phyloP scores from a whole-genome alignment of 2,113 vertebrate genomes.

The Neodontobutis hainanensis region DNA sequence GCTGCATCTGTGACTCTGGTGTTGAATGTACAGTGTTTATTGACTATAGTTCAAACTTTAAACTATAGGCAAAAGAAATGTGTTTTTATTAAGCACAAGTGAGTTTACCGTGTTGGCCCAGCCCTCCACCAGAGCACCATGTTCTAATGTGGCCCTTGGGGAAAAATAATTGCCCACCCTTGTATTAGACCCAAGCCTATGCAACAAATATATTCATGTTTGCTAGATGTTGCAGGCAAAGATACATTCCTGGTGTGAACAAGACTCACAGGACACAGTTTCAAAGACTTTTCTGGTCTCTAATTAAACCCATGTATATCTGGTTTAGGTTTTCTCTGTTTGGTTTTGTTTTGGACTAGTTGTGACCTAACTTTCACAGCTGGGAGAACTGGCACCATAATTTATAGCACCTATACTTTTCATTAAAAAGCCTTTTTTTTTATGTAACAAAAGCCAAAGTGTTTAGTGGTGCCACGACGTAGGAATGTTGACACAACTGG shows the following conservation, averaged over 20 bases:
- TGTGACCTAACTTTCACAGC: slow-evolving; percentile 1
- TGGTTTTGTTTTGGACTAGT: not conserved
- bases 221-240: too few relatives aligned
- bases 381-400: not conserved
- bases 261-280: not conserved
- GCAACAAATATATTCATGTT: too few relatives aligned
- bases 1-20: too few relatives aligned
- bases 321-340: not conserved
- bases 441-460: slow-evolving; percentile 42
- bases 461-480: slow-evolving; percentile 33
- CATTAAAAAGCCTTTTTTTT: slow-evolving; percentile 8
- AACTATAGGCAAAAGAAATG: too few relatives aligned
- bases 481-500: slow-evolving; percentile 63
- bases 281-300: not conserved
- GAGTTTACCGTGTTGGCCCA: too few relatives aligned
- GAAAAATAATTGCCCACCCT: too few relatives aligned
- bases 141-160: too few relatives aligned
- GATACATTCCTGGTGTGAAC: not conserved
- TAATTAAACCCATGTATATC: not conserved
- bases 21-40: too few relatives aligned
- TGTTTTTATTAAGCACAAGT: too few relatives aligned
- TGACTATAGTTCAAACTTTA: too few relatives aligned
- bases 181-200: too few relatives aligned
- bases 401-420: not conserved
- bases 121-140: too few relatives aligned